Evolutionary conservation across 1,140 invertebrate species (phyloP), one percentile per base, ranked within the genome.

Genomic region (Triops cancriformis): DNA sequence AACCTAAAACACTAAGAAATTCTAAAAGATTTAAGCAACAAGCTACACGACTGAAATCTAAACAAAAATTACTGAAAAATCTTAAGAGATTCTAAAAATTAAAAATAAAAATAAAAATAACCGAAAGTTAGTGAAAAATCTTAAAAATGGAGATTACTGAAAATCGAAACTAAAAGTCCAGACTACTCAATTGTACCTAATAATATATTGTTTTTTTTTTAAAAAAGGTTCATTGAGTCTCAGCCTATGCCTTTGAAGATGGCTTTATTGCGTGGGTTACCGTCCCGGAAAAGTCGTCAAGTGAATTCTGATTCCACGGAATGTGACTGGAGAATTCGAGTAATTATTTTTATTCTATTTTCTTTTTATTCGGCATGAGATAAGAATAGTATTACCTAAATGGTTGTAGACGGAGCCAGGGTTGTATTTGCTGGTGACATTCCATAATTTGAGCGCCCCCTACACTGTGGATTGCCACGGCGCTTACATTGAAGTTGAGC

Each of bases 401-500:
- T 74, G 11, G 9, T 76, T 77, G 14, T 80, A 83, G 82, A 83
- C 82, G 74, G 82, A 83, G 12, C 80, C 79, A 1, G 81, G 81
- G 14, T 78, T 83, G 31, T 83, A 82, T 79, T 78, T 83, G 76
- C 79, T 83, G 74, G 77, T 82, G 42, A 82, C 82, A 43, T 82
- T 83, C 79, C 81, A 82, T 74, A 83, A 83, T 77, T 74, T 83
- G 31, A 81, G 81, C 10, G 82, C 82, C 2, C 80, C 82, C 23
- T 83, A 81, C 80, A 82, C 81, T 9, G 80, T 83, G 26, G 81
- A 83, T 76, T 83, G 82, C 45, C 75, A 82, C 14, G 82, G 82
- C 18, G 82, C 82, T 41, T 83, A 82, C 76, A 82, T 83, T 23
- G 82, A 83, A 78, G 81, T 83, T 14, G 82, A 83, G 76, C 74